Conservation (phyloP, 2,113 vertebrate species). For the Panurus biarmicus region DNA sequence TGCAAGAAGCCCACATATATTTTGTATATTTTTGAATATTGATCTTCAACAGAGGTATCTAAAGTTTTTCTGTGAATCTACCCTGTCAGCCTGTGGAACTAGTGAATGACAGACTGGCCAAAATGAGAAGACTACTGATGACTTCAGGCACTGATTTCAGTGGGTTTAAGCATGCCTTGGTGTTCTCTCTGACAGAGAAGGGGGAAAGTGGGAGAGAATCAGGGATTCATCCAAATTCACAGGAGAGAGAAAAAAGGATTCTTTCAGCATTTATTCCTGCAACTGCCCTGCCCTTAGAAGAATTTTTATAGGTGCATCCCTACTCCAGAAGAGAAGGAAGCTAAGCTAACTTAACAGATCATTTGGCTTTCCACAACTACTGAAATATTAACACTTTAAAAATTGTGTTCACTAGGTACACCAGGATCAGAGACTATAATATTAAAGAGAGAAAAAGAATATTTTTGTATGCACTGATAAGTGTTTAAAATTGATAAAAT, state of each 20-base stretch:
- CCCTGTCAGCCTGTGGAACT: background rate
- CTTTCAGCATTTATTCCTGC: background rate
- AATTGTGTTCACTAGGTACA: background rate
- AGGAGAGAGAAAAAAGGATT: background rate
- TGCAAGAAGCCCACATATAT: background rate
- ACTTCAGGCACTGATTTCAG: background rate
- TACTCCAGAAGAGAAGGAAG: background rate
- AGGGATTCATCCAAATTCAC: background rate
- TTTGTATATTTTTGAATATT: background rate
- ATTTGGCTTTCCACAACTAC: background rate
- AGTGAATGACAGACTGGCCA: background rate
- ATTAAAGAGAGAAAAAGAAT: background rate
- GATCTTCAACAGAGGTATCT: background rate
- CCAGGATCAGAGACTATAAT: background rate
- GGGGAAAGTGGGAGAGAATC: background rate
- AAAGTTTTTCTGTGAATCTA: background rate
- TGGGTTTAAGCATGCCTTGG: background rate
- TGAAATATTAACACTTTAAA: background rate
- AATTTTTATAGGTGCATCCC: background rate
- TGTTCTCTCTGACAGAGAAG: background rate
- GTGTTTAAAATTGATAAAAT: background rate
- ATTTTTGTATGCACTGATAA: background rate
- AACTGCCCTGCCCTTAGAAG: background rate
- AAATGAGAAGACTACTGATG: background rate
- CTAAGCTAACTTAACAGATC: background rate